These are phyloP conservation scores for Drosophila monieri DNA, from an alignment of 2,888 invertebrate genomes.

Conservation along the genomic window DNA sequence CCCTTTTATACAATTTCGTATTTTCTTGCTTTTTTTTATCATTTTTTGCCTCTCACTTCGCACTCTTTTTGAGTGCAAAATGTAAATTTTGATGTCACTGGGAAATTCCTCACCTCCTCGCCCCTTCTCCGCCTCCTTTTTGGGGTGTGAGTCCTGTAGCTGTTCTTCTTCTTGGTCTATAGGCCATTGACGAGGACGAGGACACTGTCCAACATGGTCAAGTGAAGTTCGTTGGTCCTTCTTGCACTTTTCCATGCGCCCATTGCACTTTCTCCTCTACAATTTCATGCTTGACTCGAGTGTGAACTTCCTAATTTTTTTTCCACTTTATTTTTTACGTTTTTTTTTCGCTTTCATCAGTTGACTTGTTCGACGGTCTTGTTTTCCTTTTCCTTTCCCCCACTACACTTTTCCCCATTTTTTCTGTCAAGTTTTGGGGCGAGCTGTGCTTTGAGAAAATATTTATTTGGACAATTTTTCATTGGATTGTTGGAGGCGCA, in stretches of 20 bases:
- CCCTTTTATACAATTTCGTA: constrained; percentile 33
- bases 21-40: constrained; percentile 19
- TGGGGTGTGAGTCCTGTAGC: background rate
- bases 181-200: constrained; percentile 35
- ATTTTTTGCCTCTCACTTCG: constrained; percentile 17
- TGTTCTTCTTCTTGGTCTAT: constrained; percentile 12
- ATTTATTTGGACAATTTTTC: constrained; percentile 70
- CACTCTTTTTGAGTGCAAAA: constrained; percentile 51
- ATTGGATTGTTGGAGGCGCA: constrained; percentile 54
- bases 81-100: constrained; percentile 62
- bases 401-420: background rate
- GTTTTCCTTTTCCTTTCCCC: constrained; percentile 2
- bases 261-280: constrained; percentile 45
- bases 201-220: constrained; percentile 38
- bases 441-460: constrained; percentile 41
- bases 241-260: background rate
- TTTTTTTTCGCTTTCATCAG: constrained; percentile 32
- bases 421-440: background rate
- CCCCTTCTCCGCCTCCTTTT: constrained; percentile 5
- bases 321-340: background rate
- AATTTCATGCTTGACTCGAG: constrained; percentile 48
- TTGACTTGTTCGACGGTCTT: constrained; percentile 32
- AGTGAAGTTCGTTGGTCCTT: constrained; percentile 25
- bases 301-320: constrained; percentile 27
- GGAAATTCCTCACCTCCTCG: constrained; percentile 44